Percentiles rank a stretch among this genome's conserved stretches.
phyloP scores from a whole-genome alignment of 2,797 vertebrate species.

The Manis pentadactyla region DNA sequence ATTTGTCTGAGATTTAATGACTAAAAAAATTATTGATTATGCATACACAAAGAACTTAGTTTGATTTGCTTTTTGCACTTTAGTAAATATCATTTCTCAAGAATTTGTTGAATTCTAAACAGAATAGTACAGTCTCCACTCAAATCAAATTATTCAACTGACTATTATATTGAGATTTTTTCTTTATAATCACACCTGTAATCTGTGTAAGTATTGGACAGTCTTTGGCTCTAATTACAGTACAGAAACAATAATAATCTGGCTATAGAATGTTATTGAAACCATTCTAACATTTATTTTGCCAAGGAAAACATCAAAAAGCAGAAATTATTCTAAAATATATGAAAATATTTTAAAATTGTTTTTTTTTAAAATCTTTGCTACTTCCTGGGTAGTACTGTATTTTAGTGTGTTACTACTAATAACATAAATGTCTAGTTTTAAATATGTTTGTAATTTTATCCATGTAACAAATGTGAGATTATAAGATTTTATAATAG shows the following conservation, averaged over 20 bases:
- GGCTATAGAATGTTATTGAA: background rate
- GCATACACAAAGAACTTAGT: background rate
- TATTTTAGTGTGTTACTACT: background rate
- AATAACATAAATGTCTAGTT: background rate
- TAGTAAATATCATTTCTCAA: constrained; percentile 1
- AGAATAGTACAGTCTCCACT: background rate
- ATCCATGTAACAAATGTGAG: background rate
- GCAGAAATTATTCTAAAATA: background rate
- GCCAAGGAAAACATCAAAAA: background rate
- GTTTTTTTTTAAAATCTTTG: background rate
- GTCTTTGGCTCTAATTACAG: background rate
- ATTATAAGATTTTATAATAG: background rate
- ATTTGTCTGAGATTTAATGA: constrained; percentile 3
- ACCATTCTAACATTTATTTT: background rate
- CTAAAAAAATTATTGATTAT: background rate
- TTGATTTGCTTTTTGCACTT: background rate
- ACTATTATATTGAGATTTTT: background rate
- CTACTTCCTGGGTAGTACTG: background rate
- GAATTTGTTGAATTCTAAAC: background rate
- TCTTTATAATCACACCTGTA: background rate
- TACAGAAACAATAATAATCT: background rate
- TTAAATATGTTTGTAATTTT: background rate
- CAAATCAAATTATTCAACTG: background rate
- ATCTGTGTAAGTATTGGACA: background rate
- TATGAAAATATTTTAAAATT: background rate